phyloP scores from a whole-genome alignment of 53 echinoderm and acorn worm species.

The Mesocentrotus franciscanus region DNA sequence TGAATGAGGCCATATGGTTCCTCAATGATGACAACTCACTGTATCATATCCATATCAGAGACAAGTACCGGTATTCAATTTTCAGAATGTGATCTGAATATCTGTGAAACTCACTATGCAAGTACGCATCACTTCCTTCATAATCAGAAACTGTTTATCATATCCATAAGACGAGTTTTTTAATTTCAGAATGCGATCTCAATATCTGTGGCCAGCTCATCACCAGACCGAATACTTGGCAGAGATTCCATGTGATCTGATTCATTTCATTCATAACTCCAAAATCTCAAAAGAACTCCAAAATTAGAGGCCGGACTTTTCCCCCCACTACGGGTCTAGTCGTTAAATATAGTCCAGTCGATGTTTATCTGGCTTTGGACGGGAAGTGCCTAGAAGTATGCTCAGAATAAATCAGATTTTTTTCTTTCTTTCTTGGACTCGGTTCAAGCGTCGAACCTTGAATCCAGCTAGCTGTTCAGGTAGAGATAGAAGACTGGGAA shows the following conservation, averaged over 20 bases:
- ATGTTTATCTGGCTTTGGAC: neutral
- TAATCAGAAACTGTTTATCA: neutral
- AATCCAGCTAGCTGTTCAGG: neutral
- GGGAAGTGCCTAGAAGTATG: slow-evolving; percentile 7
- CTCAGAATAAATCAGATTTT: neutral
- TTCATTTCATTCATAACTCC: slow-evolving; percentile 37
- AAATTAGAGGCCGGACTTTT: neutral
- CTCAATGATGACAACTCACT: too few species aligned
- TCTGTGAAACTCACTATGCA: too few species aligned
- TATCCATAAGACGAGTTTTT: neutral
- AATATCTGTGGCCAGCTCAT: neutral
- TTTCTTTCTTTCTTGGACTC: neutral
- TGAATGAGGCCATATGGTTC: too few species aligned
- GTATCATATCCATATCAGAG: too few species aligned
- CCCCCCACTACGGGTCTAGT: neutral
- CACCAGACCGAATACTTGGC: slow-evolving; percentile 12
- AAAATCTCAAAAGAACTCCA: neutral
- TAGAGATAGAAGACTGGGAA: slow-evolving; percentile 3
- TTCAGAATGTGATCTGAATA: too few species aligned
- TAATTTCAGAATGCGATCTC: neutral
- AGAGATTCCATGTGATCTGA: neutral
- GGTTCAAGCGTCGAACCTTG: slow-evolving; percentile 8
- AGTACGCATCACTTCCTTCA: neutral
- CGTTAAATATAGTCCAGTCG: slow-evolving; percentile 28
- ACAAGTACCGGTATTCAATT: too few species aligned